Evolutionary conservation across 2,888 invertebrate genomes (phyloP).

Genomic region (Melieria omissa): DNA sequence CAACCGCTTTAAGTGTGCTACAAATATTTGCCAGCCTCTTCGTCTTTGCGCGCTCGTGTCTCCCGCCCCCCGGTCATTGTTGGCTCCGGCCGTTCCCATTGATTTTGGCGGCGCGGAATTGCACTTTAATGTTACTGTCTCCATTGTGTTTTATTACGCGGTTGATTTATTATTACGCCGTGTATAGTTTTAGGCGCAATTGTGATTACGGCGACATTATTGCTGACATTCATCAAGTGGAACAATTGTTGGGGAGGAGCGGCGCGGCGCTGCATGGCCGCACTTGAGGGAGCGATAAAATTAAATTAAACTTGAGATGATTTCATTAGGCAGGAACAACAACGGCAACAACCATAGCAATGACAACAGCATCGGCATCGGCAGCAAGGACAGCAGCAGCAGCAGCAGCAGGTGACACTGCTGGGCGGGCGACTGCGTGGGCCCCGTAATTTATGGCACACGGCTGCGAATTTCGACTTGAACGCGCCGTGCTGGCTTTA

Average conservation of each 20-base stretch:
- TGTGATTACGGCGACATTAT: slow-evolving; percentile 44
- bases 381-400: too few relatives aligned
- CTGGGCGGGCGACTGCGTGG: too few relatives aligned
- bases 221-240: slow-evolving; percentile 38
- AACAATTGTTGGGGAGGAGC: slow-evolving; percentile 19
- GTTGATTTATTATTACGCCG: slow-evolving; percentile 55
- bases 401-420: too few relatives aligned
- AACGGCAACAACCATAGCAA: too few relatives aligned
- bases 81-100: not conserved
- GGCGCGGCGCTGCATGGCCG: not conserved
- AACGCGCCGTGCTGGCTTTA: too few relatives aligned
- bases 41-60: slow-evolving; percentile 12
- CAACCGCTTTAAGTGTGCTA: not conserved
- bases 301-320: slow-evolving; percentile 59
- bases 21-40: not conserved
- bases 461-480: too few relatives aligned
- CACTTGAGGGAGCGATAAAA: slow-evolving; percentile 55
- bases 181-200: slow-evolving; percentile 59
- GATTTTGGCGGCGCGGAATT: slow-evolving; percentile 26
- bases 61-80: not conserved
- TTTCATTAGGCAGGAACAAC: slow-evolving; percentile 48
- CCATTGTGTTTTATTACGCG: slow-evolving; percentile 51
- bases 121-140: slow-evolving; percentile 28
- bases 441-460: too few relatives aligned
- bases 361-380: too few relatives aligned